Evolutionary conservation across 2,797 vertebrate species (phyloP).

Genomic region (Rhynchotus rufescens): DNA sequence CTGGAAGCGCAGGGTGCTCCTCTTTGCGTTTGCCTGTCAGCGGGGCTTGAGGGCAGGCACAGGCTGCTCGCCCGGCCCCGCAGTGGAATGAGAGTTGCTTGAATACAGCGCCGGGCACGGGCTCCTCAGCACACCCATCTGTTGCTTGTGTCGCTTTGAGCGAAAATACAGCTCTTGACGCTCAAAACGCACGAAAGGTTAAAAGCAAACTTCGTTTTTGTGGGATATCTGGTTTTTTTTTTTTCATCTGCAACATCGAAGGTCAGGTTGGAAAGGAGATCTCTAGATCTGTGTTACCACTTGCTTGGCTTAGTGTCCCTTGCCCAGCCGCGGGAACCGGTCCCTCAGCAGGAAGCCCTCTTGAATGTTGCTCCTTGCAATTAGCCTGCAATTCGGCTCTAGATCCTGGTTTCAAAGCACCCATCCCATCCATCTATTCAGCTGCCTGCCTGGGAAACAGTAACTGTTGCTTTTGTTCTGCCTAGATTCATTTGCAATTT

Average conservation of each 20-base stretch:
- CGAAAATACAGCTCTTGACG: neutral
- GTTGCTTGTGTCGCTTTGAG: neutral
- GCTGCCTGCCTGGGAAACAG: neutral
- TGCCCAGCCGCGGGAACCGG: neutral
- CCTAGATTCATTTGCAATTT: neutral
- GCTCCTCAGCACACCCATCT: accelerated
- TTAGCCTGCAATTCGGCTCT: neutral
- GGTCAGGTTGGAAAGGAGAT: neutral
- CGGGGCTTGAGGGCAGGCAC: too few relatives aligned
- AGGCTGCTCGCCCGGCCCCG: neutral
- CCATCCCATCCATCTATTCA: neutral
- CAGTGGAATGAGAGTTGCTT: neutral
- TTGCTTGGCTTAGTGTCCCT: neutral
- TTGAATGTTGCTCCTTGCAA: neutral
- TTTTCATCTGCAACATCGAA: neutral
- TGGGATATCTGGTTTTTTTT: neutral
- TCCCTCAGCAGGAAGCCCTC: neutral
- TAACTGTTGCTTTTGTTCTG: neutral
- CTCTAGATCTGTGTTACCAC: neutral
- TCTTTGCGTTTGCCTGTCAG: neutral
- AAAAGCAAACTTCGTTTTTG: neutral
- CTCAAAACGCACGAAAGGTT: neutral
- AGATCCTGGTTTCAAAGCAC: neutral
- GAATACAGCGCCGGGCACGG: neutral
- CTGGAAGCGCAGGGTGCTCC: neutral